Conservation (phyloP, 2,888 invertebrate genomes). For the Catocala sponsa region DNA sequence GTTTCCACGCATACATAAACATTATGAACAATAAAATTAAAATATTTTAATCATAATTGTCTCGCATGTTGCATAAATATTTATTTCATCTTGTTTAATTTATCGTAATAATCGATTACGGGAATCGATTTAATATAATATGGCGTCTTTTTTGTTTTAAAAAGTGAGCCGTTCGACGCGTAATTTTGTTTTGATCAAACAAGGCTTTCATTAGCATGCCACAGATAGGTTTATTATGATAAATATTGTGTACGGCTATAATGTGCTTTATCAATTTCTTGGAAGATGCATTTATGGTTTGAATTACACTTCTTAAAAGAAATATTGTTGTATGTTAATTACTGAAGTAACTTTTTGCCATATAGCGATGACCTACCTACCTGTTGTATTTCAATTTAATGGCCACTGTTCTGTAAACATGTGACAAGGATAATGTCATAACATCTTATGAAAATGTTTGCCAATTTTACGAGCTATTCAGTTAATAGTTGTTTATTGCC, state of each 20-base stretch:
- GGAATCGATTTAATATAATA: conserved; percentile 16
- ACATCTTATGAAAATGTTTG: no score
- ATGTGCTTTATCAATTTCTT: neutral
- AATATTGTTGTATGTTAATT: no score
- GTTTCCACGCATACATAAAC: conserved; percentile 12
- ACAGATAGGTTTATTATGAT: neutral
- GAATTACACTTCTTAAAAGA: neutral
- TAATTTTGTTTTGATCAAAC: neutral
- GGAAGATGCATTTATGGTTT: neutral
- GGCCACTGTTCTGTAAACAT: no score
- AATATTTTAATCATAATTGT: conserved; percentile 24
- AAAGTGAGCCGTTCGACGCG: neutral
- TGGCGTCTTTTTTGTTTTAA: conserved; percentile 14
- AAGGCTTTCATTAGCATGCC: neutral
- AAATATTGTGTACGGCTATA: neutral
- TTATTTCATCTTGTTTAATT: conserved; percentile 13
- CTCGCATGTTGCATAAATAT: conserved; percentile 14
- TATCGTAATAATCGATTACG: conserved; percentile 16
- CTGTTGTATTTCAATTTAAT: no score
- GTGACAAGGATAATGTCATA: no score
- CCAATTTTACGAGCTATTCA: no score
- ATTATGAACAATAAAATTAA: conserved; percentile 25
- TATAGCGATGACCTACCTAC: no score
- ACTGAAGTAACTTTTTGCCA: no score
- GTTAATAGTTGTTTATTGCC: no score